These are phyloP conservation scores for Lordiphosa andalusiaca DNA, from an alignment of 2,888 invertebrate species.

Conservation along the genomic window DNA sequence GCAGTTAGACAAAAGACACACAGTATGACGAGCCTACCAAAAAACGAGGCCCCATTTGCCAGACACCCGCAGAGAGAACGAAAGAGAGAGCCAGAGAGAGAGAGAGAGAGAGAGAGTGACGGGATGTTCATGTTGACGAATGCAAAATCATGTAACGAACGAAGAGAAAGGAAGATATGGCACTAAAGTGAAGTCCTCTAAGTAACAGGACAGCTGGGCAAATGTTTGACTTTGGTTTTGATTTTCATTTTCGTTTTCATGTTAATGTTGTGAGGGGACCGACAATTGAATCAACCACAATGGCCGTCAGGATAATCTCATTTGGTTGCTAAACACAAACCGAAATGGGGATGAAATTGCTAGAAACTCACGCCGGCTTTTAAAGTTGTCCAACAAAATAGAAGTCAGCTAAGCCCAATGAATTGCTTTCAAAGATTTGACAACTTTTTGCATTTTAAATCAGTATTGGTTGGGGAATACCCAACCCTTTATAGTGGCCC, in stretches of 20 bases:
- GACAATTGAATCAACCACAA: slow-evolving; percentile 12
- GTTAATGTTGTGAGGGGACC: slow-evolving; percentile 5
- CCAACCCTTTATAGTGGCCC: too few species aligned
- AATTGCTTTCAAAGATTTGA: too few species aligned
- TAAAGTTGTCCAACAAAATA: too few species aligned
- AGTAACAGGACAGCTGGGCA: slow-evolving; percentile 63
- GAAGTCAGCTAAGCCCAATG: too few species aligned
- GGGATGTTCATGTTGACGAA: slow-evolving; percentile 58
- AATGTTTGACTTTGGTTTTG: slow-evolving; percentile 65
- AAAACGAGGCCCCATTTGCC: slow-evolving; percentile 17
- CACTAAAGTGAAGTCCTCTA: slow-evolving; percentile 35
- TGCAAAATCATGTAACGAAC: slow-evolving; percentile 58
- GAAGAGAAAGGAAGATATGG: slow-evolving; percentile 1
- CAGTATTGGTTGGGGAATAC: too few species aligned
- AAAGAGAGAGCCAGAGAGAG: not conserved
- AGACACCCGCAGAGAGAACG: slow-evolving; percentile 5
- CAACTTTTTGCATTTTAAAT: too few species aligned
- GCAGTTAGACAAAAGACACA: slow-evolving; percentile 56
- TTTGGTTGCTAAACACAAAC: slow-evolving; percentile 36
- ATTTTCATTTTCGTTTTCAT: slow-evolving; percentile 47
- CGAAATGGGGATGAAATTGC: too few species aligned
- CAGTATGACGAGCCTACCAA: slow-evolving; percentile 24
- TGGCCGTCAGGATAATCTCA: slow-evolving; percentile 40
- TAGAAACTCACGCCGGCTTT: too few species aligned
- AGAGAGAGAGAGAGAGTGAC: slow-evolving; percentile 7